Percentiles rank a stretch among this genome's conserved stretches.
Conservation (phyloP, 2,113 vertebrate genomes). For the Syngnathus scovelli region DNA sequence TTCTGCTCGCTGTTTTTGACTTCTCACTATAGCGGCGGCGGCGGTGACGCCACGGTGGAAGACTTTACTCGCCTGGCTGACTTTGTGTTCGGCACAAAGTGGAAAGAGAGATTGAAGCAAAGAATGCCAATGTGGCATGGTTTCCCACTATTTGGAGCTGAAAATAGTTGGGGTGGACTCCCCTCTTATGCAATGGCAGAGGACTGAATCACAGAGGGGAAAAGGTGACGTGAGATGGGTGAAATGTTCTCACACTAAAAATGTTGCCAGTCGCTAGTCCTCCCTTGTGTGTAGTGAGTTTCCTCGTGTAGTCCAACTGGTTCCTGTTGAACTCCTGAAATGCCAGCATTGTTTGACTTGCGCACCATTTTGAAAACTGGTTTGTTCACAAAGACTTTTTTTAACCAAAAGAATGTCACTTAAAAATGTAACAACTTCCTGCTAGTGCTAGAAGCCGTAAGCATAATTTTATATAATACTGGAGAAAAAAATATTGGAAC, state of each 20-base stretch:
- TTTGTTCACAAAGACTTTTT: slow-evolving; percentile 8
- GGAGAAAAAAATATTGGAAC: neutral
- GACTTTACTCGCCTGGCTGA: slow-evolving; percentile 47
- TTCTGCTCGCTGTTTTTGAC: slow-evolving; percentile 49
- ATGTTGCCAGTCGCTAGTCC: slow-evolving; percentile 51
- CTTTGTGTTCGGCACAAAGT: slow-evolving; percentile 39
- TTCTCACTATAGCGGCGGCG: slow-evolving; percentile 30
- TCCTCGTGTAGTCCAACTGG: slow-evolving; percentile 31
- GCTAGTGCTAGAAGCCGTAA: no score
- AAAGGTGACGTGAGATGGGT: slow-evolving; percentile 66
- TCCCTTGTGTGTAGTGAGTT: slow-evolving; percentile 34
- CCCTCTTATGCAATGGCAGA: slow-evolving; percentile 59
- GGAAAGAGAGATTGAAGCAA: slow-evolving; percentile 54
- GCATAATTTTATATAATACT: no score
- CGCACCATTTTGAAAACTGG: slow-evolving; percentile 15
- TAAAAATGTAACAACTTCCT: neutral
- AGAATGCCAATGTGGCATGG: slow-evolving; percentile 52
- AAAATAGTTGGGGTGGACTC: slow-evolving; percentile 47
- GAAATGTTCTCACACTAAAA: slow-evolving; percentile 63
- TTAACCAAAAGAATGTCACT: neutral
- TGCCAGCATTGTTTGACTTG: neutral
- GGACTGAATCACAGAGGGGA: slow-evolving; percentile 51
- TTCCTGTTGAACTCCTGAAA: slow-evolving; percentile 20
- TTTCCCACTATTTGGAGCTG: slow-evolving; percentile 51
- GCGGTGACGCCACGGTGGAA: slow-evolving; percentile 40